These are phyloP conservation scores for Coturnix japonica DNA, from an alignment of 2,113 vertebrate genomes.

Conservation along the genomic window DNA sequence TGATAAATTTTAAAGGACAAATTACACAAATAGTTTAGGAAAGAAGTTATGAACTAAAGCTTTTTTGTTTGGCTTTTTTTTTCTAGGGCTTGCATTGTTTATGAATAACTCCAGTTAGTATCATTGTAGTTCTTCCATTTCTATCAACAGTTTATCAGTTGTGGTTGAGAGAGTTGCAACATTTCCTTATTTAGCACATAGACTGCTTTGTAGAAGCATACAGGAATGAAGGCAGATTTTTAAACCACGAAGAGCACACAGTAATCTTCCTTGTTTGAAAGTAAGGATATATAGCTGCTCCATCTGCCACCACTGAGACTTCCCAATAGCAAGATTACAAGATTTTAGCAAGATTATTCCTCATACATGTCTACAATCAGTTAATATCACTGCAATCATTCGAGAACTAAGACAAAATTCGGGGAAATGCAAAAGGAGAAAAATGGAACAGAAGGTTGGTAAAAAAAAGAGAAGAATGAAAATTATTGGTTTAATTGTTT, in stretches of 20 bases:
- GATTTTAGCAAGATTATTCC: not conserved
- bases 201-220: conserved; percentile 29
- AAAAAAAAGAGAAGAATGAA: not conserved
- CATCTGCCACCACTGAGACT: not conserved
- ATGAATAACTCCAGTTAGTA: conserved; percentile 73
- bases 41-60: conserved; percentile 56
- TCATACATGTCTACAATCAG: not conserved
- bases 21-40: conserved; percentile 76
- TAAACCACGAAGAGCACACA: not conserved
- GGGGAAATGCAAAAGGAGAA: not conserved
- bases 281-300: not conserved
- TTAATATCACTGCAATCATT: not conserved
- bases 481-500: no score
- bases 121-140: conserved; percentile 73
- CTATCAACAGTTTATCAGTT: conserved; percentile 73
- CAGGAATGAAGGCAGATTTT: conserved; percentile 28
- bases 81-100: conserved; percentile 73
- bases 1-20: conserved; percentile 84
- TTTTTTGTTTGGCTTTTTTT: conserved; percentile 31
- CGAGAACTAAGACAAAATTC: not conserved
- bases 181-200: conserved; percentile 55
- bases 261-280: not conserved
- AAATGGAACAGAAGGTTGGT: not conserved
- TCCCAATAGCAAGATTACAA: not conserved
- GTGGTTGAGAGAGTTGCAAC: conserved; percentile 67